phyloP scores from a whole-genome alignment of 2,797 vertebrate genomes.

The Gastrophryne carolinensis region DNA sequence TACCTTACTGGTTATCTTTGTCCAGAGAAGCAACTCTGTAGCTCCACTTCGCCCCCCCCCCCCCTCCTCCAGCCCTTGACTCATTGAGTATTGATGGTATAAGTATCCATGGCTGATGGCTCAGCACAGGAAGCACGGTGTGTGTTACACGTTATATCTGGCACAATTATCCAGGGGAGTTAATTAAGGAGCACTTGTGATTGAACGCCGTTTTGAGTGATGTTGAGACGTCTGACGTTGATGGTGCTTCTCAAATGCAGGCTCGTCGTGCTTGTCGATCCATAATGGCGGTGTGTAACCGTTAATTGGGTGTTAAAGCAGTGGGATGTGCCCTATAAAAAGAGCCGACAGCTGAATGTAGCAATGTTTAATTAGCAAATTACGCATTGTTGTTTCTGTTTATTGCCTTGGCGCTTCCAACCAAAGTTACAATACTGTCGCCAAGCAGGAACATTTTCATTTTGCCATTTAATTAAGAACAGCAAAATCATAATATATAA shows the following conservation, averaged over 20 bases:
- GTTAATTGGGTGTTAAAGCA: conserved; percentile 31
- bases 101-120: conserved; percentile 17
- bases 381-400: not conserved
- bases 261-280: not conserved
- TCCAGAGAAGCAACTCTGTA: too few relatives aligned
- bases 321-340: conserved; percentile 11
- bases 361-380: conserved; percentile 5
- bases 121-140: conserved; percentile 43
- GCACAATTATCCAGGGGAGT: conserved; percentile 26
- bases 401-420: not conserved
- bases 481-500: too few relatives aligned
- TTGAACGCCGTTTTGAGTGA: conserved; percentile 11
- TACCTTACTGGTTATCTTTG: too few relatives aligned
- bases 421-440: not conserved
- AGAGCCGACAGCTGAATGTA: not conserved
- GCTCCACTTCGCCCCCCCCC: not conserved
- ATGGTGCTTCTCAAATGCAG: not conserved
- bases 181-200: conserved; percentile 54
- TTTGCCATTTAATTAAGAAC: too few relatives aligned
- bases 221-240: not conserved
- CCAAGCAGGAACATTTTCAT: too few relatives aligned
- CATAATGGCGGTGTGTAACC: not conserved
- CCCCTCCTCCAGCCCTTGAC: not conserved
- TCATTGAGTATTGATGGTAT: not conserved
- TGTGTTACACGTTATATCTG: conserved; percentile 2